These are phyloP conservation scores for Orius laevigatus DNA, from an alignment of 1,140 invertebrate species.

Conservation along the genomic window DNA sequence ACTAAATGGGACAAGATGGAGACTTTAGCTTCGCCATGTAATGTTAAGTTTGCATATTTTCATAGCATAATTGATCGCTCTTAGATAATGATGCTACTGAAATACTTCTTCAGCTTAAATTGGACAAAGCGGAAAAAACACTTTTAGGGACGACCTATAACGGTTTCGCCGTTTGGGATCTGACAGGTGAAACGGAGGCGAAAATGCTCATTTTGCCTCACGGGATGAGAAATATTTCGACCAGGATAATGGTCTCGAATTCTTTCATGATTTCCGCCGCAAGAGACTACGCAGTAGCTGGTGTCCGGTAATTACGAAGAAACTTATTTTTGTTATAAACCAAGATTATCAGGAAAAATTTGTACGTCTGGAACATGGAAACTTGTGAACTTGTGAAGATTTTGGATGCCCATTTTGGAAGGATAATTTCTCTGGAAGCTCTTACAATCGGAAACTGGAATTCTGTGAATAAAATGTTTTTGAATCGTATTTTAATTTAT, in stretches of 20 bases:
- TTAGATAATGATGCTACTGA: constrained; percentile 50
- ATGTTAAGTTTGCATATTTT: constrained; percentile 8
- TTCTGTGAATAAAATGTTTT: constrained; percentile 32
- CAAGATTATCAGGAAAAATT: constrained; percentile 69
- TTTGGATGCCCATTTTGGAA: constrained; percentile 89
- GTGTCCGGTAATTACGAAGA: constrained; percentile 47
- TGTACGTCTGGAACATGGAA: constrained; percentile 85
- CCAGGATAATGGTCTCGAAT: constrained; percentile 64
- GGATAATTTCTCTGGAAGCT: constrained; percentile 81
- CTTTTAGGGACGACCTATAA: constrained; percentile 71
- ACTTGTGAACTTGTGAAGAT: constrained; percentile 70
- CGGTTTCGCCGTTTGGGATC: constrained; percentile 62
- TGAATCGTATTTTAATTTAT: too few species aligned
- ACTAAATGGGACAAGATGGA: constrained; percentile 40
- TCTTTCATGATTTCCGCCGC: constrained; percentile 80
- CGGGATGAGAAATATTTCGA: constrained; percentile 83
- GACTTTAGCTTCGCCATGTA: constrained; percentile 37
- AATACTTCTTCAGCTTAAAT: constrained; percentile 61
- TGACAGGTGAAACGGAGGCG: constrained; percentile 24
- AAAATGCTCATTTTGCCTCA: constrained; percentile 65
- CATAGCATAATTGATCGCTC: constrained; percentile 4
- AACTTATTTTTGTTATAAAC: constrained; percentile 2
- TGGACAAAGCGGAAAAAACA: constrained; percentile 63
- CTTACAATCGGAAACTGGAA: constrained; percentile 81
- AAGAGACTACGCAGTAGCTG: constrained; percentile 84